phyloP scores from a whole-genome alignment of 2,888 invertebrate species.

The Gibbula magus region DNA sequence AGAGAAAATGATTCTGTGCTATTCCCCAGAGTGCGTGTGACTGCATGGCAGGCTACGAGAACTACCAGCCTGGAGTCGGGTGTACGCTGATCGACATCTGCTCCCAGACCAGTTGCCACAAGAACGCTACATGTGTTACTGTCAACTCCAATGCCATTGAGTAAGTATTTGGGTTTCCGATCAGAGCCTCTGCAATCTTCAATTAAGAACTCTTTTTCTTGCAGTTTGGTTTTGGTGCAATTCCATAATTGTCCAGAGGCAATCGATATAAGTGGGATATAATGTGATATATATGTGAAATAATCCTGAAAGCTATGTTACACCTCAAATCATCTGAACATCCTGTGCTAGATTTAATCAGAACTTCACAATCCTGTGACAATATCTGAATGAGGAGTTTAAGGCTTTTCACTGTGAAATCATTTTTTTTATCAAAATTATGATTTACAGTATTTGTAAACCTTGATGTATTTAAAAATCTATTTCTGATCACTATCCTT shows the following conservation, averaged over 20 bases:
- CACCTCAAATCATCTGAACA: too few species aligned
- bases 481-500: background rate
- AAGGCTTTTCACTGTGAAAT: background rate
- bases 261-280: too few species aligned
- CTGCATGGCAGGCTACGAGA: conserved; percentile 62
- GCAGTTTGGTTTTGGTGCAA: background rate
- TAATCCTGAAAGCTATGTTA: too few species aligned
- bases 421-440: background rate
- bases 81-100: conserved; percentile 66
- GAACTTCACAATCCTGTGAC: too few species aligned
- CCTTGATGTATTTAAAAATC: background rate
- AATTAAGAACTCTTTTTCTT: background rate
- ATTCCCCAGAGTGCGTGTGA: conserved; percentile 58
- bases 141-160: conserved; percentile 46
- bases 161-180: conserved; percentile 38
- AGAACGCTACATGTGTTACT: conserved; percentile 61
- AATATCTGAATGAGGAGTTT: too few species aligned
- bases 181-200: too few species aligned
- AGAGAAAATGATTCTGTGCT: too few species aligned
- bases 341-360: too few species aligned
- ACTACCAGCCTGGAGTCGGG: conserved; percentile 44
- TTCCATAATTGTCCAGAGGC: background rate
- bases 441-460: too few species aligned
- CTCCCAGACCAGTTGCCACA: conserved; percentile 50
- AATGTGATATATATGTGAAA: too few species aligned